A percentile compares a stretch with the other conserved stretches of the same genome.
Evolutionary conservation across 2,113 vertebrate species (phyloP).

Genomic region (Gorilla gorilla): DNA sequence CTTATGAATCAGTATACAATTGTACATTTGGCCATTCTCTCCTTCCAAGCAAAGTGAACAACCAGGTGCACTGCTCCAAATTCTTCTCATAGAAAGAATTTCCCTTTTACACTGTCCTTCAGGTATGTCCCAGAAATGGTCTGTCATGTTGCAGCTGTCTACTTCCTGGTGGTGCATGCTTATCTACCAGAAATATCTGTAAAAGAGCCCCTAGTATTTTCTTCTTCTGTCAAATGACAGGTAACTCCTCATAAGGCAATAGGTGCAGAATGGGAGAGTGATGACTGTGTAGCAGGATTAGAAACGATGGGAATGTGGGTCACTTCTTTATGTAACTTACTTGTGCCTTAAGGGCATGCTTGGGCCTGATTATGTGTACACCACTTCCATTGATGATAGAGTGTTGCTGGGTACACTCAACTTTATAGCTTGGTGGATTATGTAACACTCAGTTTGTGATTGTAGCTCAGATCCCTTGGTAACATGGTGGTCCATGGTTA

Average conservation of each 20-base stretch:
- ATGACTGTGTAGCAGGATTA: neutral
- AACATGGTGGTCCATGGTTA: neutral
- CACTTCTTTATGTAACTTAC: neutral
- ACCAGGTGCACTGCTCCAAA: neutral
- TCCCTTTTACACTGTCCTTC: neutral
- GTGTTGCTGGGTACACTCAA: neutral
- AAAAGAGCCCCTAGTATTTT: neutral
- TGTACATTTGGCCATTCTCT: neutral
- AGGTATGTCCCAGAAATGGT: neutral
- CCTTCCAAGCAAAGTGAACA: neutral
- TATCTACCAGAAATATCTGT: neutral
- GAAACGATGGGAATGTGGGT: neutral
- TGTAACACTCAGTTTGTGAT: neutral
- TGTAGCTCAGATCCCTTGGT: neutral
- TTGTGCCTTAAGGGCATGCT: neutral
- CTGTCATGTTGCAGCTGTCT: neutral
- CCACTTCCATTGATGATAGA: neutral
- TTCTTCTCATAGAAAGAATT: neutral
- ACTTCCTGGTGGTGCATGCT: neutral
- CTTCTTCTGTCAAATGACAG: neutral
- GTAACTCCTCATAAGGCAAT: neutral
- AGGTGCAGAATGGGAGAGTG: neutral
- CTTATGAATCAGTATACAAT: neutral
- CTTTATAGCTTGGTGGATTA: neutral
- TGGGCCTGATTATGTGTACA: neutral